Evolutionary conservation across 2,888 invertebrate species (phyloP).

Genomic region (Tinea trinotella): DNA sequence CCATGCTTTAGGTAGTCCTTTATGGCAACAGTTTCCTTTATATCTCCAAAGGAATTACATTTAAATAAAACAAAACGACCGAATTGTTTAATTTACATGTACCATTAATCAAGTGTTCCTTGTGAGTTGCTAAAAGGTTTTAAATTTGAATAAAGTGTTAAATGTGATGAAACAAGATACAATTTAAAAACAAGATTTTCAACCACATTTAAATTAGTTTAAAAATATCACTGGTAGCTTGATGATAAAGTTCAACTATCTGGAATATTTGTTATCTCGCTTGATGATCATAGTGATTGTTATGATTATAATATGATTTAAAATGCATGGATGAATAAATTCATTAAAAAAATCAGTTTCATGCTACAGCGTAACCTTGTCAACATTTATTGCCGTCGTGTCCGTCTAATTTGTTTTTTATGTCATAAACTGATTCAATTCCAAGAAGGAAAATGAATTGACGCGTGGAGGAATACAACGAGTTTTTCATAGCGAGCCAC

Average conservation of each 20-base stretch:
- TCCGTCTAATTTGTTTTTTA: slow-evolving; percentile 14
- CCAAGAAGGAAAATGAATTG: slow-evolving; percentile 15
- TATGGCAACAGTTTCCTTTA: not conserved
- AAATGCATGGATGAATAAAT: not conserved
- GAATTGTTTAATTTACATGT: not conserved
- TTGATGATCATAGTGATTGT: not conserved
- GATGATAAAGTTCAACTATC: not conserved
- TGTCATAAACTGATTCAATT: slow-evolving; percentile 13
- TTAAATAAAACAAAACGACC: not conserved
- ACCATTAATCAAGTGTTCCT: not conserved
- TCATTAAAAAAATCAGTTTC: not conserved
- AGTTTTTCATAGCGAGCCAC: slow-evolving; percentile 12
- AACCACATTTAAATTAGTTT: no score
- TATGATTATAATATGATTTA: not conserved
- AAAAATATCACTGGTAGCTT: not conserved
- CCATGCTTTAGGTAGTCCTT: not conserved
- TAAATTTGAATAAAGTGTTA: not conserved
- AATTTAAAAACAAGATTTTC: no score
- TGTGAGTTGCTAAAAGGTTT: not conserved
- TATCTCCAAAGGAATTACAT: no score
- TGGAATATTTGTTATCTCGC: not conserved
- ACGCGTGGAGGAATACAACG: slow-evolving; percentile 11
- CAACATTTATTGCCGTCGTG: slow-evolving; percentile 14
- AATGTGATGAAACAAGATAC: no score
- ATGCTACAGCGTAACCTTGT: slow-evolving; percentile 4